Conservation (phyloP, 2,888 invertebrate species). For the Mesoligia furuncula region DNA sequence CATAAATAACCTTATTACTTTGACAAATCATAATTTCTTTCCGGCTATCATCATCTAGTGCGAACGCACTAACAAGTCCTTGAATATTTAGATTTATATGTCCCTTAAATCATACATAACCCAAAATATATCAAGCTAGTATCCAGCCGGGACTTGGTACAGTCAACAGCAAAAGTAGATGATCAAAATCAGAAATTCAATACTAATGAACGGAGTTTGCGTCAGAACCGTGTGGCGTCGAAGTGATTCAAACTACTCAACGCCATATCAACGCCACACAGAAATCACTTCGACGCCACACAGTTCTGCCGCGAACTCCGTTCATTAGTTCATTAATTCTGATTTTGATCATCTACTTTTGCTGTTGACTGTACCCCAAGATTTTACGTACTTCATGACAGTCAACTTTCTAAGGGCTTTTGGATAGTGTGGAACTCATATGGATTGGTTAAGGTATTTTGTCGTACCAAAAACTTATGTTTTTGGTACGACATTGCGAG, state of each 20-base stretch:
- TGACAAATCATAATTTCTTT: background rate
- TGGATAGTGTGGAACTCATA: constrained; percentile 15
- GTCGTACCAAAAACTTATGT: no score
- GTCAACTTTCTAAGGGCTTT: constrained; percentile 24
- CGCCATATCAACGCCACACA: no score
- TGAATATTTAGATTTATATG: constrained; percentile 54
- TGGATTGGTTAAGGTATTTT: background rate
- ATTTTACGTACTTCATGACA: constrained; percentile 55
- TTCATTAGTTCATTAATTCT: no score
- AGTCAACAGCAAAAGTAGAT: no score
- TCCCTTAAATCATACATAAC: constrained; percentile 59
- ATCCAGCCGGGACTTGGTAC: constrained; percentile 57
- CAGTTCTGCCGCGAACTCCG: no score
- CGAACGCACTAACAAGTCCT: constrained; percentile 11
- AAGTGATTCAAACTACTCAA: no score
- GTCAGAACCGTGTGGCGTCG: no score
- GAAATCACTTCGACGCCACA: no score
- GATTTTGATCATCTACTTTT: no score
- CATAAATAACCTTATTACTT: background rate
- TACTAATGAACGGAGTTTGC: no score
- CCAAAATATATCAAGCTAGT: constrained; percentile 64
- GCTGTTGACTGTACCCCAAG: no score
- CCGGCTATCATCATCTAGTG: background rate
- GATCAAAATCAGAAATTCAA: no score
- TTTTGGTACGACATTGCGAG: background rate